A percentile compares a stretch with the other conserved stretches of the same genome.
phyloP scores from a whole-genome alignment of 2,797 vertebrate species.

The Sebastes vulpes region DNA sequence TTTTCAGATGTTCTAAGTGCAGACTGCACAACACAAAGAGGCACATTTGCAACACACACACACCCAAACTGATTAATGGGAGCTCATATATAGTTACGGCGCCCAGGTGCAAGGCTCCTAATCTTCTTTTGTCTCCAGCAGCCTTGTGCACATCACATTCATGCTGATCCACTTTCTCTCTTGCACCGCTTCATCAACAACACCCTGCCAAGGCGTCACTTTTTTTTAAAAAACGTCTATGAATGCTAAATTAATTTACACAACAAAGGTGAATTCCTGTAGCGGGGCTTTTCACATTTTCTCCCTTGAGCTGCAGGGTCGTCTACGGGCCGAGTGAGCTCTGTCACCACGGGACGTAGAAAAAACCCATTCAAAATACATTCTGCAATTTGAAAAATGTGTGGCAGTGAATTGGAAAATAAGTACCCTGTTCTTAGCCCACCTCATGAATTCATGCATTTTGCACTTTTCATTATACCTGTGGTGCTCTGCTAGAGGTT shows the following conservation, averaged over 20 bases:
- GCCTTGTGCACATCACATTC: constrained; percentile 50
- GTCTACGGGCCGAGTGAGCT: constrained; percentile 28
- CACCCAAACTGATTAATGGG: constrained; percentile 76
- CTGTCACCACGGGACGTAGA: constrained; percentile 17
- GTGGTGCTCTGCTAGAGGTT: constrained; percentile 26
- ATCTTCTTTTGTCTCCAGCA: constrained; percentile 64
- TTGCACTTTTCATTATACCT: constrained; percentile 67
- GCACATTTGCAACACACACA: neutral
- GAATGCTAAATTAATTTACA: constrained; percentile 48
- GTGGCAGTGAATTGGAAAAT: constrained; percentile 59
- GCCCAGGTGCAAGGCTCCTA: constrained; percentile 60
- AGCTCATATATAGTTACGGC: constrained; percentile 58
- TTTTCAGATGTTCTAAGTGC: constrained; percentile 6
- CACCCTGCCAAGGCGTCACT: constrained; percentile 12
- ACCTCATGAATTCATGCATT: constrained; percentile 70
- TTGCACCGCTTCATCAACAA: constrained; percentile 23
- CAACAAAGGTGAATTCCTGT: constrained; percentile 39
- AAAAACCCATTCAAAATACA: constrained; percentile 51
- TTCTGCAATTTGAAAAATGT: constrained; percentile 59
- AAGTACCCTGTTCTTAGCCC: constrained; percentile 44
- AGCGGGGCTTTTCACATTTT: constrained; percentile 3
- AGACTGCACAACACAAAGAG: constrained; percentile 18
- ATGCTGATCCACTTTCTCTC: constrained; percentile 43
- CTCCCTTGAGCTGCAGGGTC: constrained; percentile 33
- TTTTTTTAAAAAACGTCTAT: constrained; percentile 26